Evolutionary conservation across 2,888 invertebrate genomes (phyloP).

Genomic region (Lordiphosa andalusiaca): DNA sequence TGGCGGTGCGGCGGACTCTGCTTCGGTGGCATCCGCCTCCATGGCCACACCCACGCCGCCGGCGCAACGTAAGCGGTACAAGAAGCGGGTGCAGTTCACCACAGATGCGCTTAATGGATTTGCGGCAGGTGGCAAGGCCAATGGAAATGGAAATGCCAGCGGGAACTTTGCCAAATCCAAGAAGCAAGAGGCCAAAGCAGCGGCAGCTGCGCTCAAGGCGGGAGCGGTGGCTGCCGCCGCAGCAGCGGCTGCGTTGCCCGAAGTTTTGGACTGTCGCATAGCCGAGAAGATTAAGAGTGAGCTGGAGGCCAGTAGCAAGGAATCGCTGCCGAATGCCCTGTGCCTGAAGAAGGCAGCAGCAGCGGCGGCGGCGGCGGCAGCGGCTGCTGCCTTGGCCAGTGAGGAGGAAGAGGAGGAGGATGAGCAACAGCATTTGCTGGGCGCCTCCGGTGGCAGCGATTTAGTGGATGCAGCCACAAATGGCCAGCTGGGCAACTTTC

Average conservation of each 20-base stretch:
- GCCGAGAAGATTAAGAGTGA: constrained; percentile 80
- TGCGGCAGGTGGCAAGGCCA: constrained; percentile 41
- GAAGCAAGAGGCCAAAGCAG: constrained; percentile 76
- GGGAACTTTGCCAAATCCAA: constrained; percentile 67
- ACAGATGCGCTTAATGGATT: constrained; percentile 75
- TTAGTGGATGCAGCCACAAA: constrained; percentile 33
- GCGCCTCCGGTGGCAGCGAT: neutral
- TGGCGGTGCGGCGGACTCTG: constrained; percentile 29
- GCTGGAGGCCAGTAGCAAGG: constrained; percentile 77
- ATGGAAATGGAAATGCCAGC: constrained; percentile 3
- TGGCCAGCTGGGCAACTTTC: constrained; percentile 47
- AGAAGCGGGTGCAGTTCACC: constrained; percentile 79
- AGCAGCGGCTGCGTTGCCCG: constrained; percentile 71
- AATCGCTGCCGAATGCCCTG: constrained; percentile 62
- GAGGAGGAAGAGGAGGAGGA: constrained; percentile 74
- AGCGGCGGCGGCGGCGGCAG: constrained; percentile 21
- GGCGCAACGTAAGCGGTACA: constrained; percentile 70
- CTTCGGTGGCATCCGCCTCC: constrained; percentile 21
- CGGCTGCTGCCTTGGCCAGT: constrained; percentile 46
- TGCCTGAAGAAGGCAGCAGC: constrained; percentile 67
- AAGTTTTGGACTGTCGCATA: constrained; percentile 80
- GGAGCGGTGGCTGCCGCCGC: constrained; percentile 46
- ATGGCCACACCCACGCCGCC: constrained; percentile 55
- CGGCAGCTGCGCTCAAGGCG: constrained; percentile 56
- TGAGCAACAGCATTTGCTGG: constrained; percentile 40